phyloP scores from a whole-genome alignment of 2,113 vertebrate species.

The Pseudopodoces humilis region DNA sequence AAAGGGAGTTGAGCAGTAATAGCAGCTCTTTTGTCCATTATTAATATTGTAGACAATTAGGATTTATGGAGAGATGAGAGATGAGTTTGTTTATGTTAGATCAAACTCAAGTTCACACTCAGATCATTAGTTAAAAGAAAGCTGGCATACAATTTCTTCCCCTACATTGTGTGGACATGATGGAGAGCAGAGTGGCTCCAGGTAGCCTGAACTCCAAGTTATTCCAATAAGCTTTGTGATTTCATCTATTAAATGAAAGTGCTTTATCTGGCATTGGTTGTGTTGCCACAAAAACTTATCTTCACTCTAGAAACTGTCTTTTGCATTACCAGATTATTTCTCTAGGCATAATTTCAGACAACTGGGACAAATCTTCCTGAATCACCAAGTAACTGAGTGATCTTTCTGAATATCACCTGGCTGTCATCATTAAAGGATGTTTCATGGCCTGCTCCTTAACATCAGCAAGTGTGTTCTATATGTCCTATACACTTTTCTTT shows the following conservation, averaged over 20 bases:
- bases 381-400: background rate
- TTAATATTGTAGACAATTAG: background rate
- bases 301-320: background rate
- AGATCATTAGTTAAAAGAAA: background rate
- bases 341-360: background rate
- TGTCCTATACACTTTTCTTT: background rate
- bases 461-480: background rate
- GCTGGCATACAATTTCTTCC: background rate
- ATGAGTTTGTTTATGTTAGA: background rate
- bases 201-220: background rate
- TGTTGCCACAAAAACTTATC: background rate
- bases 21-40: background rate
- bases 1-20: background rate
- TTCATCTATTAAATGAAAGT: background rate
- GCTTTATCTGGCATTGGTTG: background rate
- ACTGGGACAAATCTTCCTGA: background rate
- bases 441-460: background rate
- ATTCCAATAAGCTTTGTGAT: background rate
- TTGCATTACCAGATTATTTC: background rate
- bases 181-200: background rate
- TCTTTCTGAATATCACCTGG: background rate
- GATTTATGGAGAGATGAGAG: background rate
- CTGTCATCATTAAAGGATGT: background rate
- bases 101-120: background rate
- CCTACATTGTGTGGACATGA: background rate